phyloP scores from a whole-genome alignment of 2,113 vertebrate species.

The Ondatra zibethicus region DNA sequence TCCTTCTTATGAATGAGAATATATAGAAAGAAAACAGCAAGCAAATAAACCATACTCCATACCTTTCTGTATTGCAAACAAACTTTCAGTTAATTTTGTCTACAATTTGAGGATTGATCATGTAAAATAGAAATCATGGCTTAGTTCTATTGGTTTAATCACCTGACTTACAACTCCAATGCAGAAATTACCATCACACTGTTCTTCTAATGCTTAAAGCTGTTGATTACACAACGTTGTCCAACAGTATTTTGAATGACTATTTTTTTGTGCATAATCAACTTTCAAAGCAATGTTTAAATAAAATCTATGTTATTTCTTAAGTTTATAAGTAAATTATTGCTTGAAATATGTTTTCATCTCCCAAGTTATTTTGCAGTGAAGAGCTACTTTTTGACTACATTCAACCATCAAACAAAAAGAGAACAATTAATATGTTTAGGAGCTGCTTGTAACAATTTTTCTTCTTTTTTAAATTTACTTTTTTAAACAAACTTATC shows the following conservation, averaged over 20 bases:
- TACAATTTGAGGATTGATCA: conserved; percentile 54
- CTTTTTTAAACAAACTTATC: no score
- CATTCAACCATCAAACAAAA: not conserved
- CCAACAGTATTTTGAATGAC: conserved; percentile 20
- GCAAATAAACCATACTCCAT: conserved; percentile 30
- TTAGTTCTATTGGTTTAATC: conserved; percentile 65
- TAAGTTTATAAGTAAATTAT: conserved; percentile 25
- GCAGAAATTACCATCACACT: conserved; percentile 33
- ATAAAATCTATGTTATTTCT: conserved; percentile 15
- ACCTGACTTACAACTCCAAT: conserved; percentile 59
- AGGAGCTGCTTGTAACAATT: not conserved
- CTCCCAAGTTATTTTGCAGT: not conserved
- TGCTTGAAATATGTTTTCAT: conserved; percentile 40
- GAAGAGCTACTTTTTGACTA: conserved; percentile 1
- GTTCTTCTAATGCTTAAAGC: not conserved
- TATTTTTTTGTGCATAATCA: conserved; percentile 22
- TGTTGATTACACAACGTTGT: conserved; percentile 31
- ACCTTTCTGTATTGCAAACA: conserved; percentile 42
- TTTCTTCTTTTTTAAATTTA: not conserved
- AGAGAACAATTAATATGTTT: not conserved
- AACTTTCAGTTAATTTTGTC: conserved; percentile 63
- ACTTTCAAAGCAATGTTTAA: conserved; percentile 15
- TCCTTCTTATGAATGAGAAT: conserved; percentile 49
- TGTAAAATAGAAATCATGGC: conserved; percentile 62
- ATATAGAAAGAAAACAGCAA: conserved; percentile 42